phyloP scores from a whole-genome alignment of 2,888 invertebrate species.

The Drosophila austrosaltans region DNA sequence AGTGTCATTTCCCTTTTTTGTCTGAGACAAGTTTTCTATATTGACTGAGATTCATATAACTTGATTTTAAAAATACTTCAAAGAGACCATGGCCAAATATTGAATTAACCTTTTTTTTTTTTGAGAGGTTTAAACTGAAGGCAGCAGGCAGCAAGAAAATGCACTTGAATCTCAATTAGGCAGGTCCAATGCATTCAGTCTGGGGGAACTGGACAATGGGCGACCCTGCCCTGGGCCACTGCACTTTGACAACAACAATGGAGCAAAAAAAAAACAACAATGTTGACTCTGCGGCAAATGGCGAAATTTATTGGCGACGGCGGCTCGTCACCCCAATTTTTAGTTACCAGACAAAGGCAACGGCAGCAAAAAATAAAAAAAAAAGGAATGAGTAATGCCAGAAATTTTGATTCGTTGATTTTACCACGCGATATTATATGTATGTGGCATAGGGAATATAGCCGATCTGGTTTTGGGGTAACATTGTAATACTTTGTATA shows the following conservation, averaged over 20 bases:
- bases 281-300: constrained; percentile 46
- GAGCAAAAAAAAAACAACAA: constrained; percentile 2
- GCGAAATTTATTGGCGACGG: constrained; percentile 65
- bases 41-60: neutral
- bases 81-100: constrained; percentile 55
- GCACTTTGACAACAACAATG: constrained; percentile 50
- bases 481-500: constrained; percentile 18
- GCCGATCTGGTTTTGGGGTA: constrained; percentile 20
- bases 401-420: constrained; percentile 60
- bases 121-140: neutral
- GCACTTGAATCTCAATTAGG: constrained; percentile 74
- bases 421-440: constrained; percentile 61
- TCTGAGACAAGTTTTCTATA: constrained; percentile 1
- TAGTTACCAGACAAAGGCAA: constrained; percentile 41
- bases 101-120: constrained; percentile 50
- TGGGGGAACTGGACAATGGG: constrained; percentile 28
- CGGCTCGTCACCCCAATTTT: constrained; percentile 62
- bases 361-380: constrained; percentile 26
- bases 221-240: constrained; percentile 62
- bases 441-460: constrained; percentile 26
- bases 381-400: constrained; percentile 64
- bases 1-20: constrained; percentile 7
- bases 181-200: constrained; percentile 49
- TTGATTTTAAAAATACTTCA: constrained; percentile 2
- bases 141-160: constrained; percentile 40